Percentiles rank a stretch among this genome's conserved stretches.
phyloP scores from a whole-genome alignment of 2,888 invertebrate genomes.

The Agrilus cyanescens region DNA sequence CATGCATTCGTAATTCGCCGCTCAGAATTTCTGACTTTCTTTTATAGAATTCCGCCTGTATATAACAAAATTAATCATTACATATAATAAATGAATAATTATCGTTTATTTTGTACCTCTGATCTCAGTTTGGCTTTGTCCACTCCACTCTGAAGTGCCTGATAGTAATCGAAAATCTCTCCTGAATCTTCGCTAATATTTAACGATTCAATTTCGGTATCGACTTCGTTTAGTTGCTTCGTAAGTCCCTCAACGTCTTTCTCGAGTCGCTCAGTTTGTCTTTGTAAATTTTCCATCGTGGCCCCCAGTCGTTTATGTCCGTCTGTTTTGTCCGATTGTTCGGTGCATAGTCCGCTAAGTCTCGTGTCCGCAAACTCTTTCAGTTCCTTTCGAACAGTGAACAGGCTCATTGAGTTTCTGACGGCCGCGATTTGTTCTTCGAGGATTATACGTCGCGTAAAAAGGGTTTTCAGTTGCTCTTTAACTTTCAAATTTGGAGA shows the following conservation, averaged over 20 bases:
- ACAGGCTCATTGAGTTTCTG: slow-evolving; percentile 1
- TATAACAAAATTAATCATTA: slow-evolving; percentile 1
- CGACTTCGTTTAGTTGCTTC: slow-evolving; percentile 17
- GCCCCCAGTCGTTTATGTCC: slow-evolving; percentile 22
- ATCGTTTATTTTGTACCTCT: neutral
- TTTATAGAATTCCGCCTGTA: slow-evolving; percentile 19
- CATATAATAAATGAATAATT: neutral
- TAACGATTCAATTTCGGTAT: slow-evolving; percentile 2
- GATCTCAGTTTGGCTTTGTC: neutral
- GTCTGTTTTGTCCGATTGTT: slow-evolving; percentile 22
- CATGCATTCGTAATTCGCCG: slow-evolving; percentile 22
- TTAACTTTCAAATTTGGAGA: slow-evolving; percentile 1
- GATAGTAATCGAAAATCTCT: too few species aligned
- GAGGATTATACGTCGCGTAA: neutral
- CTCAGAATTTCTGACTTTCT: slow-evolving; percentile 19
- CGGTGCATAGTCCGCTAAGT: slow-evolving; percentile 23
- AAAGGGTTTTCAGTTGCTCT: slow-evolving; percentile 4
- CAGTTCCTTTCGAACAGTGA: slow-evolving; percentile 18
- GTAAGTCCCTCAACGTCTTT: slow-evolving; percentile 19
- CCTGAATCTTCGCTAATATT: too few species aligned
- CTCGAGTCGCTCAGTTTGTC: slow-evolving; percentile 22
- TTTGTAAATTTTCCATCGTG: slow-evolving; percentile 22
- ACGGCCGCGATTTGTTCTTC: too few species aligned
- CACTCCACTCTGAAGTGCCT: too few species aligned
- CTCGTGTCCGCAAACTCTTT: slow-evolving; percentile 26